Evolutionary conservation across 2,113 vertebrate genomes (phyloP).

Genomic region (Capra hircus): DNA sequence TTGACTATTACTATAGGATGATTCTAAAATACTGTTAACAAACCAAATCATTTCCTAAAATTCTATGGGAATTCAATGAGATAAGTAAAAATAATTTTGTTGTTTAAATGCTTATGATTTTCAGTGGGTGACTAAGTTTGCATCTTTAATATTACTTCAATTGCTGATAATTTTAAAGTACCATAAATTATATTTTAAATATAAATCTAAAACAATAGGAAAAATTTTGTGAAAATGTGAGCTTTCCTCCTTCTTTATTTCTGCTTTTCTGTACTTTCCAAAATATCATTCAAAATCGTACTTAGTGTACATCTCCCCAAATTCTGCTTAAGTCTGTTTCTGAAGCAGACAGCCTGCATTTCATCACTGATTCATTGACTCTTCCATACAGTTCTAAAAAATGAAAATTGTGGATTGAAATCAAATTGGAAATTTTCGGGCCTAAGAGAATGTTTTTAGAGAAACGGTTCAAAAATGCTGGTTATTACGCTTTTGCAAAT

Average conservation of each 20-base stretch:
- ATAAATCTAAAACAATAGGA: not conserved
- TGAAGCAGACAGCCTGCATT: not conserved
- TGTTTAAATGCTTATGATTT: not conserved
- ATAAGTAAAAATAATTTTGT: not conserved
- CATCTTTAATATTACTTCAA: not conserved
- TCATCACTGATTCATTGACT: not conserved
- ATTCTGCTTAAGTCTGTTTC: not conserved
- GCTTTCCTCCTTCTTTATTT: not conserved
- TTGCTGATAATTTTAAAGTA: not conserved
- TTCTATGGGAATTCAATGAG: not conserved
- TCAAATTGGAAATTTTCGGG: not conserved
- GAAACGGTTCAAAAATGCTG: not conserved
- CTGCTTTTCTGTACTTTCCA: slow-evolving; percentile 22
- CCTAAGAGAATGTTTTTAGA: not conserved
- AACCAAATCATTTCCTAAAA: not conserved
- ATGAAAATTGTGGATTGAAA: not conserved
- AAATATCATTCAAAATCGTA: not conserved
- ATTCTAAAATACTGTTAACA: not conserved
- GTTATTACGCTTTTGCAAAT: not conserved
- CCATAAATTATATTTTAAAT: not conserved
- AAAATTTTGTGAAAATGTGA: not conserved
- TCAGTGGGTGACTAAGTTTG: not conserved
- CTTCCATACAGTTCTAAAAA: not conserved
- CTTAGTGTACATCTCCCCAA: not conserved
- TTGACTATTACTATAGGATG: not conserved